Evolutionary conservation across 2,797 vertebrate species (phyloP).

Genomic region (Chiloscyllium punctatum): DNA sequence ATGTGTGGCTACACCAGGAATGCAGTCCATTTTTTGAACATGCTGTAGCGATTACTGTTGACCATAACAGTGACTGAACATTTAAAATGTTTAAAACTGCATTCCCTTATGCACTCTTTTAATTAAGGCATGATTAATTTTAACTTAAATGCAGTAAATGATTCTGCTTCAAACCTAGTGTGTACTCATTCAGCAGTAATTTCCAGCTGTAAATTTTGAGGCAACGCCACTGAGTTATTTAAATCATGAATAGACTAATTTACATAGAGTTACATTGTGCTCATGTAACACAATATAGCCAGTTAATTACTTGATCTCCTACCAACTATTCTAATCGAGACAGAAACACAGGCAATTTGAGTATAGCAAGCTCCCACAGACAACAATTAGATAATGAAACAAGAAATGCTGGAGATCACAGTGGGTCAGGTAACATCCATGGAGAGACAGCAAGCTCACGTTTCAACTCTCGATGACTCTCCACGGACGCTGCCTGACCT

Average conservation of each 20-base stretch:
- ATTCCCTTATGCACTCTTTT: not conserved
- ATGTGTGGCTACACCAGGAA: not conserved
- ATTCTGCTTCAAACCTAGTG: not conserved
- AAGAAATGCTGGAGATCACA: too few relatives aligned
- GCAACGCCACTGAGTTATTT: not conserved
- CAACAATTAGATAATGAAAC: not conserved
- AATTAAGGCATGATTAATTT: not conserved
- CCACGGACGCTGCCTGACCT: too few relatives aligned
- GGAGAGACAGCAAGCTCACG: too few relatives aligned
- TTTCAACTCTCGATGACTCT: too few relatives aligned
- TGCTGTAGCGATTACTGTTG: not conserved
- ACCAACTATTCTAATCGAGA: not conserved
- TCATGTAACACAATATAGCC: not conserved
- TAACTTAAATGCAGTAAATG: not conserved
- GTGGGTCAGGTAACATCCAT: too few relatives aligned
- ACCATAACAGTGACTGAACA: not conserved
- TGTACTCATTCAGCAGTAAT: not conserved
- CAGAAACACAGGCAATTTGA: not conserved
- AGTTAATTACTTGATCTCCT: not conserved
- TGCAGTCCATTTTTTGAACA: not conserved
- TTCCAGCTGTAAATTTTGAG: not conserved
- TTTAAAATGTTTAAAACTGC: not conserved
- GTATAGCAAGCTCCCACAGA: not conserved
- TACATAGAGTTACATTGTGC: not conserved
- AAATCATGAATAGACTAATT: not conserved